Evolutionary conservation across 2,797 vertebrate species (phyloP), one percentile per base, ranked within the genome.

Genomic region (Sparidentex hasta): DNA sequence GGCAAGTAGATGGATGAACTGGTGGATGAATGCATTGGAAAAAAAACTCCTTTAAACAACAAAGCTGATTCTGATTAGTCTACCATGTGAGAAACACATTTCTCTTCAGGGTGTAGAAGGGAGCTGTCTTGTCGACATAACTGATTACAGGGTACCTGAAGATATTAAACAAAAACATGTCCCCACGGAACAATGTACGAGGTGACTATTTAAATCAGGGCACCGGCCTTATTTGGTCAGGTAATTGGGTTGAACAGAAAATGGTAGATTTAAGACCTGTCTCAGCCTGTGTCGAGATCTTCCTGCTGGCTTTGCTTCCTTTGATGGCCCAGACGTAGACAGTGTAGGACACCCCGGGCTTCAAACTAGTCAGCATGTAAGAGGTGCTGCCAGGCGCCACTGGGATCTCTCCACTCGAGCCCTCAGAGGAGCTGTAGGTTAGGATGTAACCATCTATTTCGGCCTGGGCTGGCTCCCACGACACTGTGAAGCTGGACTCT

Each of bases 311-410:
- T 66, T 76, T 93, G 74, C 62, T 70, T 20, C 94, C 95, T 76
- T 94, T 96, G 81, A 94, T 71, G 63, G 95, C 95, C 96, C 95
- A 95, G 71, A 96, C 64, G 5, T 90, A 74, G 68, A 97, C 89
- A 0, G 83, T 77, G 27, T 96, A 96, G 79, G 93, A 61, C 71
- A 84, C 70, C 4, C 95, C 96, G 0, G 96, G 95, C 83, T 61
- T 94, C 83, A 97, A 90, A 54, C 87, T 94, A 1, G 59, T 93
- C 83, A 97, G 88, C 21, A 65, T 52, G 20, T 94, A 81, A 57
- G 92, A 87, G 66, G 57, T 90, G 79, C 82, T 91, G 44, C 94
- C 93, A 80, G 94, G 87, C 29, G 87, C 89, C 46, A 96, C 75
- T 0, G 80, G 80, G 25, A 94, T 81, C 74, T 96, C 94, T 56